Base-by-base conservation (phyloP, 2,888 invertebrate genomes). In the Muscina levida region DNA sequence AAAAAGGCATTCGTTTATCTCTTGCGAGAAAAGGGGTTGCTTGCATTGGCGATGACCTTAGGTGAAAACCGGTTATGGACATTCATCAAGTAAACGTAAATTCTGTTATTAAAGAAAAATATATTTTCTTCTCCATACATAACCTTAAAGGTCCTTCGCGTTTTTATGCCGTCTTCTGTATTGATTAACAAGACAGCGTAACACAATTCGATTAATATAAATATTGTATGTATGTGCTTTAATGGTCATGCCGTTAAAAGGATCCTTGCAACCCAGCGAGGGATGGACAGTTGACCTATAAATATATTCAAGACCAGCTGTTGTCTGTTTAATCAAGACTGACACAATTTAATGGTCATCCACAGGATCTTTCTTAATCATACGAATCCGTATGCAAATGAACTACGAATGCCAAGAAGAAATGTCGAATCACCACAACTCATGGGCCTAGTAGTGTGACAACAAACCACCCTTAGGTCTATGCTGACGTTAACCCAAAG, bases 41-140 rank as follows among this genome's bases (percentile, higher is more conserved):
- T 26, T 51, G 82, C 80, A 79, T 79, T n/a, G 56, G 24, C 65
- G 72, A 48, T 81, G 74, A 77, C 79, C 77, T 77, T 73, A 79
- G 70, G 75, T 24, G 13, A 80, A 57, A 88, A 88, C 88, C 88
- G 88, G 88, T 88, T 88, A 85, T 87, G 88, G 87, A 86, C 87
- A 88, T 82, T 73, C 42, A 53, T 37, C 67, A 73, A 17, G 67
- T 37, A 13, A 44, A n/a, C 17, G 19, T 19, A 42, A n/a, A 51
- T 31, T n/a, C 10, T 13, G 8, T 24, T n/a, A n/a, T n/a, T n/a
- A n/a, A 17, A 67, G 37, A 51, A 19, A 22, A 31, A n/a, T n/a
- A n/a, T n/a, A n/a, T n/a, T n/a, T n/a, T n/a, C n/a, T n/a, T n/a
- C n/a, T n/a, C n/a, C n/a, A n/a, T n/a, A n/a, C n/a, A n/a, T n/a